Percentiles rank a stretch among this genome's conserved stretches.
These are phyloP conservation scores for Oscheius sp. DNA, from an alignment of 2,888 invertebrate genomes.

Conservation along the genomic window DNA sequence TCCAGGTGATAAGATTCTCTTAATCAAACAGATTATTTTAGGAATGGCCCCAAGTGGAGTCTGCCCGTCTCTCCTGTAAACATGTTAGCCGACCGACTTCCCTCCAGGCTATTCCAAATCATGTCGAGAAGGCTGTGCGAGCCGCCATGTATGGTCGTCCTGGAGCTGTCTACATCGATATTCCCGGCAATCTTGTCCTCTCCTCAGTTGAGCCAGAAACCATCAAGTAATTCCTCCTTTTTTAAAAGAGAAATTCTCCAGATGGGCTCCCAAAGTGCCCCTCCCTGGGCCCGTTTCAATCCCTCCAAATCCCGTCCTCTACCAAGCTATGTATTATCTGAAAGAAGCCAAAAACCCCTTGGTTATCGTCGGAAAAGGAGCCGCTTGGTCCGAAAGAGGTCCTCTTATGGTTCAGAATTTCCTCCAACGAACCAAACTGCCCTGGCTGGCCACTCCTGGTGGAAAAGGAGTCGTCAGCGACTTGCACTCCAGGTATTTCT, in stretches of 20 bases:
- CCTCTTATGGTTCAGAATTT: constrained; percentile 58
- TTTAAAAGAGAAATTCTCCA: constrained; percentile 17
- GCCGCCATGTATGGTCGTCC: constrained; percentile 85
- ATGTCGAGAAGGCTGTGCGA: constrained; percentile 78
- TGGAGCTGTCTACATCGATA: constrained; percentile 88
- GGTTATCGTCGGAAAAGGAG: constrained; percentile 87
- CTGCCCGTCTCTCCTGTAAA: constrained; percentile 88
- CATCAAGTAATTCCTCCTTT: constrained; percentile 33
- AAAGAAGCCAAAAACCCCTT: constrained; percentile 81
- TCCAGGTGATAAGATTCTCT: constrained; percentile 79
- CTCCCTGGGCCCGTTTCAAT: constrained; percentile 77
- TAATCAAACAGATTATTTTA: constrained; percentile 76
- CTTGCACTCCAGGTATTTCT: constrained; percentile 20
- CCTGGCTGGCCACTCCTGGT: constrained; percentile 94
- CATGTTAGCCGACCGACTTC: constrained; percentile 87
- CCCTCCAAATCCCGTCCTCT: constrained; percentile 80
- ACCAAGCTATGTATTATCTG: constrained; percentile 79
- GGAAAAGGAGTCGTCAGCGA: constrained; percentile 75
- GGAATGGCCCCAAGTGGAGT: constrained; percentile 77
- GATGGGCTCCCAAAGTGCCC: constrained; percentile 59
- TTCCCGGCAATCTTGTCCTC: constrained; percentile 81
- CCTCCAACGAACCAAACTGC: constrained; percentile 80
- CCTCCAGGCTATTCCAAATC: constrained; percentile 65
- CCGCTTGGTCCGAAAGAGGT: constrained; percentile 65
- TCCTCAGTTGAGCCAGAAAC: constrained; percentile 45